Percentiles rank a stretch among this genome's conserved stretches.
Evolutionary conservation across 2,113 vertebrate genomes (phyloP).

Genomic region (Tretioscincus oriximinensis): DNA sequence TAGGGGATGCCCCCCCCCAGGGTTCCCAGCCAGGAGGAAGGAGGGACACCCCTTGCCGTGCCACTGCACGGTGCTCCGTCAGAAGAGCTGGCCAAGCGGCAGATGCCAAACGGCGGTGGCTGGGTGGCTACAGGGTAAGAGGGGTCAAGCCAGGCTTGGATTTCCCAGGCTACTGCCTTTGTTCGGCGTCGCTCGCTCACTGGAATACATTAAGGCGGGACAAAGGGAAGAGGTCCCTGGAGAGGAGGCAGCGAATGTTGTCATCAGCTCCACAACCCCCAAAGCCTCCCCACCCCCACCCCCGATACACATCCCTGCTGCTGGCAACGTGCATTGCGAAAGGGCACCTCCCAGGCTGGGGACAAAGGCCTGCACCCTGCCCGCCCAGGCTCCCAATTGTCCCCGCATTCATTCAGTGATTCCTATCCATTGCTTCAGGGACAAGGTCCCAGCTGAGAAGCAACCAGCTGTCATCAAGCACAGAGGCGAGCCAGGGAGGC

Average conservation of each 20-base stretch:
- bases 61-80: constrained; percentile 63
- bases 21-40: constrained; percentile 29
- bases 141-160: constrained; percentile 78
- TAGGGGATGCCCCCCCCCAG: background rate
- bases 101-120: constrained; percentile 75
- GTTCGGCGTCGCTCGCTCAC: constrained; percentile 72
- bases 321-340: constrained; percentile 37
- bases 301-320: background rate
- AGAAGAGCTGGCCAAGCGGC: constrained; percentile 64
- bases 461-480: constrained; percentile 67
- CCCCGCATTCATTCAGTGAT: constrained; percentile 19
- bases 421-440: constrained; percentile 11
- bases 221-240: constrained; percentile 73
- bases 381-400: constrained; percentile 34
- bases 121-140: constrained; percentile 55
- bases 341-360: constrained; percentile 25
- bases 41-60: constrained; percentile 68
- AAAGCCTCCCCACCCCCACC: constrained; percentile 2
- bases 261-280: constrained; percentile 37
- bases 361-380: constrained; percentile 66
- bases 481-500: background rate
- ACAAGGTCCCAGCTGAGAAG: constrained; percentile 48
- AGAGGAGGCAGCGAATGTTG: constrained; percentile 45
- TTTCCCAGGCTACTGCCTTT: constrained; percentile 86
- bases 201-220: constrained; percentile 78